Percentiles rank a stretch among this genome's conserved stretches.
Conservation (phyloP, 2,113 vertebrate genomes). For the Lepus timidus region DNA sequence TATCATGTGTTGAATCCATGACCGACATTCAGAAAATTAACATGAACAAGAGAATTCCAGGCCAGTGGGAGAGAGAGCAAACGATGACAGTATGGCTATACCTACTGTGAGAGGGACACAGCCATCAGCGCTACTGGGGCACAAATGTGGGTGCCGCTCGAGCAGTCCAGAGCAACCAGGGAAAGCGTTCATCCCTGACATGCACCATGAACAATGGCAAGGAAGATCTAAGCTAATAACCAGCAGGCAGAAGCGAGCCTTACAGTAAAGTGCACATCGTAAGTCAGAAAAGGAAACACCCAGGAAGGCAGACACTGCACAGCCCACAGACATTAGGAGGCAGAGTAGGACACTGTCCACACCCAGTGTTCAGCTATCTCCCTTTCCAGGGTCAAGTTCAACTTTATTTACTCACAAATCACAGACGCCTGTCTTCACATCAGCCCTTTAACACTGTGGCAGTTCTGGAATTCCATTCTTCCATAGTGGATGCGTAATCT, state of each 20-base stretch:
- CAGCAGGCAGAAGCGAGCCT: too few relatives aligned
- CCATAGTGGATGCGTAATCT: neutral
- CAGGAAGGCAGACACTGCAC: neutral
- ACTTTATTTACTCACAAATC: neutral
- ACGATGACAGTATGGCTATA: neutral
- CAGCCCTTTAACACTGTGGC: neutral
- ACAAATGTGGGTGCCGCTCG: neutral
- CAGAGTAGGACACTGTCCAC: neutral
- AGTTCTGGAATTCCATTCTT: slow-evolving; percentile 7
- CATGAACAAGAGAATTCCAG: neutral
- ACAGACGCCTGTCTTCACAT: neutral
- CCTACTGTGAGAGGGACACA: neutral
- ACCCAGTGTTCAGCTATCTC: neutral
- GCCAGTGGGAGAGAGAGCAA: neutral
- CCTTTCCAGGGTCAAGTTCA: neutral
- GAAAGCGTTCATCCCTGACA: neutral
- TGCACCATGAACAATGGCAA: neutral
- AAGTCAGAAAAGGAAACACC: neutral
- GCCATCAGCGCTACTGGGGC: too few relatives aligned
- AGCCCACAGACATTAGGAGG: neutral
- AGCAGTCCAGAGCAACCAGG: neutral
- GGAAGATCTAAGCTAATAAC: neutral
- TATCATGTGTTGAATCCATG: neutral
- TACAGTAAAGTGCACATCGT: neutral
- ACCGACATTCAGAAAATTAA: neutral